Evolutionary conservation across 2,888 invertebrate species (phyloP).

Genomic region (Torymus texanus): DNA sequence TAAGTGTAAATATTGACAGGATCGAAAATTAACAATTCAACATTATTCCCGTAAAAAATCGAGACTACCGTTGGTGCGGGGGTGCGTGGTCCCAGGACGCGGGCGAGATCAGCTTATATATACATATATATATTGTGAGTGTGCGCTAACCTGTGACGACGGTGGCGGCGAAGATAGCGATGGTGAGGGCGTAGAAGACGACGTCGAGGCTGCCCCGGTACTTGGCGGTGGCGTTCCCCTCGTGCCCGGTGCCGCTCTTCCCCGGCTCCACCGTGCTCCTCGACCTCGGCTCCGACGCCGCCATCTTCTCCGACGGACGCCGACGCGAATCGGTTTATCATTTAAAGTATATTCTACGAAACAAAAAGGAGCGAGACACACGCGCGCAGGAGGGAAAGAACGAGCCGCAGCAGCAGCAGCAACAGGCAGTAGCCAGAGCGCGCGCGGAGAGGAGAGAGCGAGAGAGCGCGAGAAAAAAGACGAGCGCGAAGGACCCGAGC

Average conservation of each 20-base stretch:
- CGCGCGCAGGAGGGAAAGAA: too few relatives aligned
- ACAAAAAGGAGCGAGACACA: conserved; percentile 24
- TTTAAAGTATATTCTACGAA: conserved; percentile 40
- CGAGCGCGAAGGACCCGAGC: conserved; percentile 14
- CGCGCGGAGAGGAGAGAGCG: background rate
- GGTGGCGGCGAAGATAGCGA: conserved; percentile 79
- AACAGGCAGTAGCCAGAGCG: too few relatives aligned
- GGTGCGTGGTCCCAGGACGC: too few relatives aligned
- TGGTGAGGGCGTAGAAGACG: conserved; percentile 75
- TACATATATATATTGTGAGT: too few relatives aligned
- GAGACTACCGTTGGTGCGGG: too few relatives aligned
- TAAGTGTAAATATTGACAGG: too few relatives aligned
- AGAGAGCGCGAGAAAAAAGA: conserved; percentile 14
- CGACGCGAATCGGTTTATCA: conserved; percentile 55
- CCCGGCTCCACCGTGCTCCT: conserved; percentile 64
- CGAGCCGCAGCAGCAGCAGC: too few relatives aligned
- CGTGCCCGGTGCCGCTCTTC: conserved; percentile 54
- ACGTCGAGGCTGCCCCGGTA: conserved; percentile 54
- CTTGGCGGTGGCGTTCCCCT: background rate
- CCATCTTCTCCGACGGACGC: conserved; percentile 58
- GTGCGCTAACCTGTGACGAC: conserved; percentile 77
- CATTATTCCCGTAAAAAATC: too few relatives aligned
- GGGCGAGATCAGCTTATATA: background rate
- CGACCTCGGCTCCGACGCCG: conserved; percentile 57
- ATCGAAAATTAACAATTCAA: too few relatives aligned